Percentiles rank a stretch among this genome's conserved stretches.
These are phyloP conservation scores for Euphydryas editha DNA, from an alignment of 2,888 invertebrate genomes.

Conservation along the genomic window DNA sequence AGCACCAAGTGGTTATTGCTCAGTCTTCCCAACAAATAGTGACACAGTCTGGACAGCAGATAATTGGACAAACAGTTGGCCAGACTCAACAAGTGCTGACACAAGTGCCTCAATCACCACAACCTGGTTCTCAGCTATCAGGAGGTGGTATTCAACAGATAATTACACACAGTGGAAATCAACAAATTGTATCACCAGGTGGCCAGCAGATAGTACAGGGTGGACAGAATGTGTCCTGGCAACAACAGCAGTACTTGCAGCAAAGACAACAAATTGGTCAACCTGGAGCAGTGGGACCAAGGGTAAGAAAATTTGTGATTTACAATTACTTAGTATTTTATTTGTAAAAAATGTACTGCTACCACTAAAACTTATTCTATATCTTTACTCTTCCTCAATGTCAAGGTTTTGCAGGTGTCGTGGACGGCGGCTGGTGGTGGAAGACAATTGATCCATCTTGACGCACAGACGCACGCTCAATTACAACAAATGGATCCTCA, in stretches of 20 bases:
- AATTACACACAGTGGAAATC: slow-evolving; percentile 77
- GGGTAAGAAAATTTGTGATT: slow-evolving; percentile 59
- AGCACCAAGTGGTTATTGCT: slow-evolving; percentile 78
- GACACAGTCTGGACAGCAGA: slow-evolving; percentile 75
- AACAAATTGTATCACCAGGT: slow-evolving; percentile 77
- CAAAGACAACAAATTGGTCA: slow-evolving; percentile 81
- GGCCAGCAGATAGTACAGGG: slow-evolving; percentile 76
- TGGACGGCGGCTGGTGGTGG: slow-evolving; percentile 79
- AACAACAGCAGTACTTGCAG: slow-evolving; percentile 78
- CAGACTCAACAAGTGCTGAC: slow-evolving; percentile 73
- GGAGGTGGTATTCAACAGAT: slow-evolving; percentile 79
- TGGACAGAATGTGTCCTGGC: slow-evolving; percentile 77
- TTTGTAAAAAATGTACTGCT: neutral
- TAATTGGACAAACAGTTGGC: slow-evolving; percentile 71
- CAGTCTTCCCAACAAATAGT: slow-evolving; percentile 80
- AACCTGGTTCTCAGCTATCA: slow-evolving; percentile 62
- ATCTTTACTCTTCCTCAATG: slow-evolving; percentile 14
- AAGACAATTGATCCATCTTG: slow-evolving; percentile 90
- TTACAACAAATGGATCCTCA: slow-evolving; percentile 92
- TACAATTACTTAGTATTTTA: neutral
- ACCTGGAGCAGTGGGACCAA: slow-evolving; percentile 77
- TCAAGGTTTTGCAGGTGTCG: slow-evolving; percentile 63
- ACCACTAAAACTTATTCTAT: slow-evolving; percentile 7
- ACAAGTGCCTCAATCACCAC: slow-evolving; percentile 74
- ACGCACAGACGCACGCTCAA: slow-evolving; percentile 92